Evolutionary conservation across 2,888 invertebrate genomes (phyloP).

Genomic region (Epirrita christyi): DNA sequence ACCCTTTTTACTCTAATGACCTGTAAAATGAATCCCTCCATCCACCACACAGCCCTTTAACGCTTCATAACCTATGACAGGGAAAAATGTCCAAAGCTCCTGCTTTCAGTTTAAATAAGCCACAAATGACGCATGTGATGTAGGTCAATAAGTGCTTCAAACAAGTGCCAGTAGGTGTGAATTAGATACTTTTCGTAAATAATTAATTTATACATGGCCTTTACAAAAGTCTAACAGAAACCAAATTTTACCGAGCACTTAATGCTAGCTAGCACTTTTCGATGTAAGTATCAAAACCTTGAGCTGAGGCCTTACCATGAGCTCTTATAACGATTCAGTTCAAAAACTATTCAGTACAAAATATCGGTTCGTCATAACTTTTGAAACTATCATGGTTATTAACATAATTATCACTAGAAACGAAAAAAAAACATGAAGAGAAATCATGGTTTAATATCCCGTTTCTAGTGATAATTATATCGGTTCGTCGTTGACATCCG

Average conservation of each 20-base stretch:
- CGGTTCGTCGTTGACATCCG: no score
- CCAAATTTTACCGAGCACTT: neutral
- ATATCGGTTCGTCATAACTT: no score
- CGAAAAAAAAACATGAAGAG: no score
- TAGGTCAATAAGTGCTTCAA: slow-evolving; percentile 2
- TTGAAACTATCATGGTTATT: no score
- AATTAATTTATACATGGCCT: neutral
- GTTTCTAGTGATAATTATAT: no score
- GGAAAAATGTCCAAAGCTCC: slow-evolving; percentile 55
- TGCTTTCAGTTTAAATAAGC: slow-evolving; percentile 42
- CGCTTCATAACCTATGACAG: slow-evolving; percentile 57
- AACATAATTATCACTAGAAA: no score
- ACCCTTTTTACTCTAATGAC: slow-evolving; percentile 74
- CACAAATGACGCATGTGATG: slow-evolving; percentile 29
- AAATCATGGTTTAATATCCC: no score
- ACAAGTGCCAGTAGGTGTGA: neutral
- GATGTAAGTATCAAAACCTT: no score
- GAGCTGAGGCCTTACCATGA: no score
- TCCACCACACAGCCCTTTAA: slow-evolving; percentile 58
- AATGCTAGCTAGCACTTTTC: no score
- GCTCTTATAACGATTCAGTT: no score
- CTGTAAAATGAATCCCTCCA: slow-evolving; percentile 68
- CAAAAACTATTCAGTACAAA: no score
- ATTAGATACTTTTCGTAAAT: neutral
- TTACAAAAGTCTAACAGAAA: neutral